These are phyloP conservation scores for Drosophila glabriapex DNA, from an alignment of 2,888 invertebrate genomes.

Conservation along the genomic window DNA sequence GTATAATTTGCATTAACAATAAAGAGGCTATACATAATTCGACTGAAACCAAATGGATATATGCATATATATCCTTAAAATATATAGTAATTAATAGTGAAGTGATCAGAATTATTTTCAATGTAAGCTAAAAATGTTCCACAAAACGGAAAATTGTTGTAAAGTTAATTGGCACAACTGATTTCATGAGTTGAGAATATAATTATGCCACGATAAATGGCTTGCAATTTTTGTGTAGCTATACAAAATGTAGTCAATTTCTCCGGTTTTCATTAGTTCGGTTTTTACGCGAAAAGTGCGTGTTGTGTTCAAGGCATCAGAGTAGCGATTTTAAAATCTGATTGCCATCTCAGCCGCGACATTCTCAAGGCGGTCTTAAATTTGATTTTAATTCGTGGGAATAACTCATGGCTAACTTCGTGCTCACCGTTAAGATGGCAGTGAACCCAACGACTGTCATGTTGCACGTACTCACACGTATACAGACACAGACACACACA, in stretches of 20 bases:
- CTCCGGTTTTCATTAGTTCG: not conserved
- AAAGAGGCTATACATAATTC: not conserved
- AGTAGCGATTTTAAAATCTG: constrained; percentile 14
- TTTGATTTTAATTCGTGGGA: constrained; percentile 34
- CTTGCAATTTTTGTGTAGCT: not conserved
- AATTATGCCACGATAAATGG: not conserved
- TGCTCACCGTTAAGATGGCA: not conserved
- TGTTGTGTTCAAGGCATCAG: not conserved
- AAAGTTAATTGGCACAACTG: not conserved
- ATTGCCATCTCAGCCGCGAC: constrained; percentile 14
- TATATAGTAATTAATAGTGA: not conserved
- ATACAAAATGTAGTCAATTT: not conserved
- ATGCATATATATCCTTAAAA: not conserved
- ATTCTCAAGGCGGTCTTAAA: constrained; percentile 31
- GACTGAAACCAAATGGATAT: not conserved
- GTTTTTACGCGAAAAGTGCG: not conserved
- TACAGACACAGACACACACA: not conserved
- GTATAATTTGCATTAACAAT: not conserved
- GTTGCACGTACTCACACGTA: constrained; percentile 26
- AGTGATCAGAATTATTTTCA: not conserved
- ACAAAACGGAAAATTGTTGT: not conserved
- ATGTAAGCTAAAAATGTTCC: not conserved
- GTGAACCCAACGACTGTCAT: constrained; percentile 24
- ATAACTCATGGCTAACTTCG: constrained; percentile 26
- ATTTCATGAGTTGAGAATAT: not conserved